Conservation (phyloP, 1,140 invertebrate genomes). For the Stegodyphus mimosarum region DNA sequence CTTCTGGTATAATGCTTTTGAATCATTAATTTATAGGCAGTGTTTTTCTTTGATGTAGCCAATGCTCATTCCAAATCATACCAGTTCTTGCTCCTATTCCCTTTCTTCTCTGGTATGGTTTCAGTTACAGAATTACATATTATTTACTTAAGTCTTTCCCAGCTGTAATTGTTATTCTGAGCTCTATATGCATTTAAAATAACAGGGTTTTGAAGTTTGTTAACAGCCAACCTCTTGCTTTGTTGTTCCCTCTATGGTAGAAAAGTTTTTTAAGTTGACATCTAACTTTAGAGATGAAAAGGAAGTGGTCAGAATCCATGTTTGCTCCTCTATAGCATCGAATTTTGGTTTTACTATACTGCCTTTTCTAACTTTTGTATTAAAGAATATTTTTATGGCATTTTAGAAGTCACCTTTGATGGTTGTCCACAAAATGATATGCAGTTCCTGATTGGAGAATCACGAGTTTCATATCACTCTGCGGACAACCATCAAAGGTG, state of each 20-base stretch:
- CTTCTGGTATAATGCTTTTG: too few species aligned
- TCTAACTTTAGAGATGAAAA: background rate
- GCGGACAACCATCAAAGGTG: background rate
- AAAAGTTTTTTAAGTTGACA: background rate
- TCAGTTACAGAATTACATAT: too few species aligned
- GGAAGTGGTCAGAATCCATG: background rate
- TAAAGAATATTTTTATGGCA: background rate
- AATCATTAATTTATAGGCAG: too few species aligned
- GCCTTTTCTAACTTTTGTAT: background rate
- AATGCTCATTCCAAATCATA: too few species aligned
- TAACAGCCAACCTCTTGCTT: background rate
- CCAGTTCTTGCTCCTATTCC: too few species aligned
- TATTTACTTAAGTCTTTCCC: too few species aligned
- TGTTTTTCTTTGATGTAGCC: too few species aligned
- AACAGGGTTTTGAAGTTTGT: background rate
- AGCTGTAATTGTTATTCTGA: too few species aligned
- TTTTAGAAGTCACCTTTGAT: too few species aligned
- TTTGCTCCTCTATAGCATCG: background rate
- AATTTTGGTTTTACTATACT: background rate
- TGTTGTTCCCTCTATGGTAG: background rate
- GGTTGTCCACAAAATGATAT: too few species aligned
- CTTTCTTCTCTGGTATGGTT: too few species aligned
- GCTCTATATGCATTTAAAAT: background rate
- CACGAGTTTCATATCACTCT: background rate
- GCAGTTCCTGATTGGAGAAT: too few species aligned